Evolutionary conservation across 1,140 invertebrate species (phyloP).

Genomic region (Drosophila miranda): DNA sequence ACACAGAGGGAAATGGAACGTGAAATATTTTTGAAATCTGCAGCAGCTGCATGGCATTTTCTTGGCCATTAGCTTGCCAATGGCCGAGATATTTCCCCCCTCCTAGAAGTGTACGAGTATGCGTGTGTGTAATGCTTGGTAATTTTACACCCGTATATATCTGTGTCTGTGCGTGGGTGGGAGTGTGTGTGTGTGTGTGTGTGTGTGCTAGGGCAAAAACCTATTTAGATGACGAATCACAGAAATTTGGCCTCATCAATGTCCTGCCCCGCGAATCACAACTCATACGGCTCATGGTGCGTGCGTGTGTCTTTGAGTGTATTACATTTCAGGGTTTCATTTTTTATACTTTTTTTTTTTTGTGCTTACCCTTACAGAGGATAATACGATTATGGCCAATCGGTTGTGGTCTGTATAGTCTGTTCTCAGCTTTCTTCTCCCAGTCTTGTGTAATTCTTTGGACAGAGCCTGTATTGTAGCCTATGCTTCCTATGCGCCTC

Average conservation of each 20-base stretch:
- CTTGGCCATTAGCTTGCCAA: slow-evolving; percentile 19
- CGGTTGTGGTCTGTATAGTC: too few relatives aligned
- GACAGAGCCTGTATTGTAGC: too few relatives aligned
- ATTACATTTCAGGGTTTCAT: slow-evolving; percentile 71
- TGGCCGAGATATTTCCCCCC: slow-evolving; percentile 21
- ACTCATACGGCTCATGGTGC: slow-evolving; percentile 22
- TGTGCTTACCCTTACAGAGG: background rate
- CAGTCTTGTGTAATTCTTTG: too few relatives aligned
- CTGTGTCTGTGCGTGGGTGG: slow-evolving; percentile 16
- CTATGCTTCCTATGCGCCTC: too few relatives aligned
- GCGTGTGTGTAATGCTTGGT: slow-evolving; percentile 63
- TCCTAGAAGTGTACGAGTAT: slow-evolving; percentile 7
- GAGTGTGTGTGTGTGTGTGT: slow-evolving; percentile 26
- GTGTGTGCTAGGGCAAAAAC: slow-evolving; percentile 49
- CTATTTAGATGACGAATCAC: slow-evolving; percentile 79
- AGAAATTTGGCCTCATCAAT: slow-evolving; percentile 80
- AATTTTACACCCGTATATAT: slow-evolving; percentile 32
- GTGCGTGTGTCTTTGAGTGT: slow-evolving; percentile 58
- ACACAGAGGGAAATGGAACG: too few relatives aligned
- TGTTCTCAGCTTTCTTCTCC: too few relatives aligned
- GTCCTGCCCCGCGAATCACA: slow-evolving; percentile 53
- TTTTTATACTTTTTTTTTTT: slow-evolving; percentile 25
- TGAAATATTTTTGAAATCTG: background rate
- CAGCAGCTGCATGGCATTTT: slow-evolving; percentile 34
- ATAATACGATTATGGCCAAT: background rate